Evolutionary conservation across 2,113 vertebrate species (phyloP), one percentile per base, ranked within the genome.

Genomic region (Halichoerus grypus): DNA sequence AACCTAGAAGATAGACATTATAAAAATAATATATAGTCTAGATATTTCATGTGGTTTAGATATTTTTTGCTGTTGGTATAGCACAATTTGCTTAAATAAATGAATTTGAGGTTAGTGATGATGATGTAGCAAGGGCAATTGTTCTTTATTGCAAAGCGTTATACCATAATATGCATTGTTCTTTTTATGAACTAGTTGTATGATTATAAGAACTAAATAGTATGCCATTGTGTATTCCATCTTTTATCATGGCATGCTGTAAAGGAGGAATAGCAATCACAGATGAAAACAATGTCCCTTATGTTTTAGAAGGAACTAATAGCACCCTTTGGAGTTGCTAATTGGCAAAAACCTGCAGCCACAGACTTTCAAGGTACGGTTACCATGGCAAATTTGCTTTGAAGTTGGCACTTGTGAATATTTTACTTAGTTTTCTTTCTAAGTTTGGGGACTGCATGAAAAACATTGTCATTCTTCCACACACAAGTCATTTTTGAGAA

Each of bases 311-410:
- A 98, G 97, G 97, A 99, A 98, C 97, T 99, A 99, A 99, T 99
- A 99, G 98, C 97, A 98, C 99, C 99, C 97, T 98, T 99, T 99
- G 98, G 98, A 99, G 98, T 97, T 99, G 98, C 98, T 99, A 99
- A 99, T 99, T 99, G 99, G 99, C 98, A 99, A 99, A 99, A 86
- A 98, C 98, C 97, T 98, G 98, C 98, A 98, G 95, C 98, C 96
- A 79, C 88, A 94, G 98, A 98, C 98, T 99, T 99, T 99, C 98
- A 99, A 99, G 99, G 98, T 98, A 98, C 15, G 28, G 98, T 99
- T 99, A 99, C 99, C 98, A 99, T 99, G 98, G 99, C 98, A 98
- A 98, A 98, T 98, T 92, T 97, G 90, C 99, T 99, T 99, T 99
- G 99, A 99, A 99, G 98, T 99, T 99, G 98, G 98, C 98, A 98